Evolutionary conservation across 2,113 vertebrate species (phyloP).

Genomic region (Cryptotis parvus): DNA sequence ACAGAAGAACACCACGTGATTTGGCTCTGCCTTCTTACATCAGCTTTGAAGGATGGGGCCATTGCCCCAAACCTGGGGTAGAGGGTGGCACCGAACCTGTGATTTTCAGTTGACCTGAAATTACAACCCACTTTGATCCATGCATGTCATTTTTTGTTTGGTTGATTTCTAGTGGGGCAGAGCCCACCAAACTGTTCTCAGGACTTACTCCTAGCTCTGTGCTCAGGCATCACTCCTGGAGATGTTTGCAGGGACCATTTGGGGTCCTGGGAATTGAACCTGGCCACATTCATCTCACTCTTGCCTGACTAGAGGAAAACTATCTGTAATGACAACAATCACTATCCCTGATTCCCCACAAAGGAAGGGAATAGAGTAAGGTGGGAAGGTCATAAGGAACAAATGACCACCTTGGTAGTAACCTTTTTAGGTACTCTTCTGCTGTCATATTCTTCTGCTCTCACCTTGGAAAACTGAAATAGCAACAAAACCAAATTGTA

Average conservation of each 20-base stretch:
- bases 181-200: no score
- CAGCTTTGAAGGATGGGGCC: neutral
- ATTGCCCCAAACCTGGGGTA: neutral
- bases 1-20: neutral
- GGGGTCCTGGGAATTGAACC: no score
- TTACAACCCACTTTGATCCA: neutral
- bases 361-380: neutral
- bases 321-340: no score
- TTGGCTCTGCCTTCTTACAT: neutral
- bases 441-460: neutral
- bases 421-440: neutral
- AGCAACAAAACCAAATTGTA: neutral
- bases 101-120: neutral
- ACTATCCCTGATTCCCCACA: no score
- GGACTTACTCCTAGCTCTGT: no score
- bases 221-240: no score
- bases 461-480: neutral
- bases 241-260: no score
- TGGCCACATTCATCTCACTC: neutral
- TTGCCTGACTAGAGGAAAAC: neutral
- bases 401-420: no score
- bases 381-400: neutral
- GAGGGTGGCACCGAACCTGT: neutral
- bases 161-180: no score
- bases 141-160: neutral